Conservation (phyloP, 2,113 vertebrate genomes). For the Tachycineta bicolor region DNA sequence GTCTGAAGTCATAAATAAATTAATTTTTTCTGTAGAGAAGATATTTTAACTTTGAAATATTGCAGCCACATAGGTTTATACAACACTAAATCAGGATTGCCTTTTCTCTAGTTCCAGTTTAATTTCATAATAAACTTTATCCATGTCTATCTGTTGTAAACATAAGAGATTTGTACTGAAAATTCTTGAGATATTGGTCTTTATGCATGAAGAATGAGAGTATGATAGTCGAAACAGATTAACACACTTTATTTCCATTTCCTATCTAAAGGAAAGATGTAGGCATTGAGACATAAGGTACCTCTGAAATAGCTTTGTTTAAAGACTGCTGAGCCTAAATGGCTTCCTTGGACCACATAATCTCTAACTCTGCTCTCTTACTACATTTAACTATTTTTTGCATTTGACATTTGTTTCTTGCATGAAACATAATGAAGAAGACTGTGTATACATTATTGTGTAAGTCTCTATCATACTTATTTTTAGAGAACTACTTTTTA, state of each 20-base stretch:
- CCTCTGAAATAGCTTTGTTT: not conserved
- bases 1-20: not conserved
- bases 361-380: not conserved
- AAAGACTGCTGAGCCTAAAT: not conserved
- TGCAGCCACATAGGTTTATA: not conserved
- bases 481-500: not conserved
- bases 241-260: not conserved
- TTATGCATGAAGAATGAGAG: not conserved
- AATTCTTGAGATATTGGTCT: not conserved
- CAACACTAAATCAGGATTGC: not conserved
- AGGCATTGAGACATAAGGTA: not conserved
- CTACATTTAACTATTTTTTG: not conserved
- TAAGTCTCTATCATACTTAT: not conserved
- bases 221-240: rapidly evolving
- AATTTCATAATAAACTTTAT: not conserved
- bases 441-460: not conserved
- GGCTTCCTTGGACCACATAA: not conserved
- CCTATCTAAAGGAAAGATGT: not conserved
- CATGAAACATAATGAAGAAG: not conserved
- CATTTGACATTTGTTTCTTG: not conserved
- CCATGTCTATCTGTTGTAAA: not conserved
- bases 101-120: not conserved
- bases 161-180: not conserved
- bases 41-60: not conserved
- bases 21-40: not conserved